These are phyloP conservation scores for Anticlea derivata DNA, from an alignment of 2,888 invertebrate species.

Conservation along the genomic window DNA sequence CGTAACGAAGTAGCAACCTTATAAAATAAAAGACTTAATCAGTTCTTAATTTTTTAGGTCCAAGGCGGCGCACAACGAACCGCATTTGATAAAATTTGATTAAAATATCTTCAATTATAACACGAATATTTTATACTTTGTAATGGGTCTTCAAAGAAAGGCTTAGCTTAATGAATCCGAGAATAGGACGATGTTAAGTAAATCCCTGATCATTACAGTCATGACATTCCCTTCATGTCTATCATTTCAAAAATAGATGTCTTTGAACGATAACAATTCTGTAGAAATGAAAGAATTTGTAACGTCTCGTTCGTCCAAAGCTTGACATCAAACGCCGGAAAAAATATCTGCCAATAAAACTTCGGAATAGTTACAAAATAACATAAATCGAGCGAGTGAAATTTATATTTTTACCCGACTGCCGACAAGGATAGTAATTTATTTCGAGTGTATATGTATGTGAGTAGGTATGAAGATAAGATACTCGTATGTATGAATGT, in stretches of 20 bases:
- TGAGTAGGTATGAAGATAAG: too few species aligned
- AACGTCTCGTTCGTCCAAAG: constrained; percentile 9
- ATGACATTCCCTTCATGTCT: constrained; percentile 2
- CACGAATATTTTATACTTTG: background rate
- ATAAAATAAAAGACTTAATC: too few species aligned
- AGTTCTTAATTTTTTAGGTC: too few species aligned
- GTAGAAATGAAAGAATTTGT: constrained; percentile 28
- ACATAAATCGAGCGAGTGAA: constrained; percentile 33
- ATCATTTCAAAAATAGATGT: constrained; percentile 21
- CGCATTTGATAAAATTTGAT: too few species aligned
- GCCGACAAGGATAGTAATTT: too few species aligned
- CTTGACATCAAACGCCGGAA: constrained; percentile 35
- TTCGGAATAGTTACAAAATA: constrained; percentile 30
- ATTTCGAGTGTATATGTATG: too few species aligned
- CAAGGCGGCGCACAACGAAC: too few species aligned
- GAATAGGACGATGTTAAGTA: background rate
- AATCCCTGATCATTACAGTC: constrained; percentile 15
- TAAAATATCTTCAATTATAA: background rate
- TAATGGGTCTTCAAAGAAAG: background rate
- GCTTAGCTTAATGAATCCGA: constrained; percentile 6
- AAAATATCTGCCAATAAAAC: constrained; percentile 39
- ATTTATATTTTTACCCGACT: too few species aligned
- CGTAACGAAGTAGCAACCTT: too few species aligned
- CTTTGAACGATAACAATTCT: constrained; percentile 23
- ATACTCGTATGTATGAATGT: too few species aligned